phyloP scores from a whole-genome alignment of 2,113 vertebrate species.

The Neotoma lepida region DNA sequence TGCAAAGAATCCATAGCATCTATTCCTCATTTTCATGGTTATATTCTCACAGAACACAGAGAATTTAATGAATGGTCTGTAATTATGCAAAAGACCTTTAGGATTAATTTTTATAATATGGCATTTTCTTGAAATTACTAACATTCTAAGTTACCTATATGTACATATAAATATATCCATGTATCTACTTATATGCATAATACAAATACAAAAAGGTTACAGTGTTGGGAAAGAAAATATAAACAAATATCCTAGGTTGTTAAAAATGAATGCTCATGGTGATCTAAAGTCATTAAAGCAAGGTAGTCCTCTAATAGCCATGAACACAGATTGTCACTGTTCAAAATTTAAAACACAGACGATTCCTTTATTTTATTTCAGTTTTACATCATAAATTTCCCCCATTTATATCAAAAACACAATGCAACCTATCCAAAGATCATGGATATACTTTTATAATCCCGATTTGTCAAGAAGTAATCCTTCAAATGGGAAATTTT shows the following conservation, averaged over 20 bases:
- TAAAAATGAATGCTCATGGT: not conserved
- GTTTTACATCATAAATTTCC: conserved; percentile 17
- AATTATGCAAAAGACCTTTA: not conserved
- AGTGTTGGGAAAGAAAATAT: not conserved
- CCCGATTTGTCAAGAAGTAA: conserved; percentile 17
- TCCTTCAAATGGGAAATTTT: not conserved
- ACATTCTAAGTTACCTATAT: not conserved
- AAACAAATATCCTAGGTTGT: not conserved
- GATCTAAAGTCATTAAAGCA: not conserved
- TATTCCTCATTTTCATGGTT: not conserved
- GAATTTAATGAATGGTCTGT: not conserved
- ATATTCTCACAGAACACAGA: not conserved
- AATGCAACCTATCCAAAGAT: not conserved
- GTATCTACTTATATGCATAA: not conserved
- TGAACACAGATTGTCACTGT: not conserved
- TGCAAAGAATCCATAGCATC: not conserved
- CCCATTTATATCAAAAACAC: not conserved
- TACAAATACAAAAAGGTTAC: not conserved
- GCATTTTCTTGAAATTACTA: conserved; percentile 38
- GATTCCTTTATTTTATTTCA: not conserved
- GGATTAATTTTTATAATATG: not conserved
- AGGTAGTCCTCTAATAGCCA: not conserved
- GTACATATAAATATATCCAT: not conserved
- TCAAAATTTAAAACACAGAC: conserved; percentile 1
- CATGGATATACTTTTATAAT: not conserved